Evolutionary conservation across 2,888 invertebrate species (phyloP).

Genomic region (Luperina testacea): DNA sequence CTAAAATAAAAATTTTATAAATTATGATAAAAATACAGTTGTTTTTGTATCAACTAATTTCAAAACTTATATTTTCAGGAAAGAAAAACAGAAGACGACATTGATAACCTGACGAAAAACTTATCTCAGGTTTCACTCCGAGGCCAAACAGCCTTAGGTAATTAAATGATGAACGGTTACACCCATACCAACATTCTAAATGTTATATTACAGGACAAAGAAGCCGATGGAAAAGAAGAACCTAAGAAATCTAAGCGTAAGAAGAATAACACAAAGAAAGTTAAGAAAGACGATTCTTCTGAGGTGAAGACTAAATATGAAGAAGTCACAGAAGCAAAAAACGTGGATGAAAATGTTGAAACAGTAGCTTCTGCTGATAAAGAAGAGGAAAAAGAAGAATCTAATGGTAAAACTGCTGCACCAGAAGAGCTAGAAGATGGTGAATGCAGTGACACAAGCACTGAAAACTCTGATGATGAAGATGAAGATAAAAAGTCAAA

Average conservation of each 20-base stretch:
- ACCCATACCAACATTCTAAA: slow-evolving; percentile 84
- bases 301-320: slow-evolving; percentile 56
- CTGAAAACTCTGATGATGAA: slow-evolving; percentile 71
- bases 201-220: slow-evolving; percentile 87
- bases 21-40: not conserved
- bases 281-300: slow-evolving; percentile 55
- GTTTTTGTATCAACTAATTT: not conserved
- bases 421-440: slow-evolving; percentile 90
- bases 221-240: slow-evolving; percentile 68
- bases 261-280: slow-evolving; percentile 68
- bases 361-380: slow-evolving; percentile 15
- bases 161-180: slow-evolving; percentile 81
- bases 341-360: slow-evolving; percentile 24
- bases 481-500: slow-evolving; percentile 77
- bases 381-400: slow-evolving; percentile 37
- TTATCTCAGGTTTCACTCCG: slow-evolving; percentile 88
- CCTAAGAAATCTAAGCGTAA: slow-evolving; percentile 75
- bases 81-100: slow-evolving; percentile 78
- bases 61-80: slow-evolving; percentile 77
- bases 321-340: slow-evolving; percentile 34
- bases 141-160: slow-evolving; percentile 88
- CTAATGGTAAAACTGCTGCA: slow-evolving; percentile 49
- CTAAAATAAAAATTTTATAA: not conserved
- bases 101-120: slow-evolving; percentile 87
- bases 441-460: slow-evolving; percentile 91